Evolutionary conservation across 2,113 vertebrate genomes (phyloP).

Genomic region (Caranx melampygus): DNA sequence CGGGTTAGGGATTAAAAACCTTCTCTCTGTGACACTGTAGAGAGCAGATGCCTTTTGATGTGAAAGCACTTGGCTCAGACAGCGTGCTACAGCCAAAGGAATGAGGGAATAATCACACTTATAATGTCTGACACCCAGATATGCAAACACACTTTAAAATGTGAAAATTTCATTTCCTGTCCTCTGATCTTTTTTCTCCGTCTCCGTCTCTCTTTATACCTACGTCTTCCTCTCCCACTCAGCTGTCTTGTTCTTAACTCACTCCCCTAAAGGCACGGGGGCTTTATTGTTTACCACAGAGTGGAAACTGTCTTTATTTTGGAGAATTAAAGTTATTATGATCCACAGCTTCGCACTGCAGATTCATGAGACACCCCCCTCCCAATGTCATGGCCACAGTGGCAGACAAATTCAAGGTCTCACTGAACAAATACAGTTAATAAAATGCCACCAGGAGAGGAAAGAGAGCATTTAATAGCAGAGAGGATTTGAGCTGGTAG

Average conservation of each 20-base stretch:
- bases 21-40: constrained; percentile 37
- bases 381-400: constrained; percentile 44
- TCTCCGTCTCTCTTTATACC: constrained; percentile 5
- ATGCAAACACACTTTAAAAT: constrained; percentile 45
- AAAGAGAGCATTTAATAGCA: constrained; percentile 47
- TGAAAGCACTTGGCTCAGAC: constrained; percentile 56
- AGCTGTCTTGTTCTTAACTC: constrained; percentile 6
- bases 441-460: constrained; percentile 48
- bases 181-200: constrained; percentile 15
- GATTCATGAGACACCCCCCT: constrained; percentile 39
- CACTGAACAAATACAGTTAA: constrained; percentile 61
- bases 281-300: constrained; percentile 43
- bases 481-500: constrained; percentile 60
- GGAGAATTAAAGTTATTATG: constrained; percentile 31
- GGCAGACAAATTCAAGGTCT: constrained; percentile 50
- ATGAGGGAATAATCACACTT: constrained; percentile 39
- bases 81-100: constrained; percentile 23
- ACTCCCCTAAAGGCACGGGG: background rate
- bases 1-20: constrained; percentile 61
- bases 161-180: constrained; percentile 25
- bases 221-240: constrained; percentile 8
- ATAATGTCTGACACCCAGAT: constrained; percentile 40
- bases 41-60: constrained; percentile 63
- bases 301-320: constrained; percentile 47
- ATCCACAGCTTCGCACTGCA: constrained; percentile 23